Percentiles rank a stretch among this genome's conserved stretches.
These are phyloP conservation scores for Lithobius niger DNA, from an alignment of 1,140 invertebrate species.

Conservation along the genomic window DNA sequence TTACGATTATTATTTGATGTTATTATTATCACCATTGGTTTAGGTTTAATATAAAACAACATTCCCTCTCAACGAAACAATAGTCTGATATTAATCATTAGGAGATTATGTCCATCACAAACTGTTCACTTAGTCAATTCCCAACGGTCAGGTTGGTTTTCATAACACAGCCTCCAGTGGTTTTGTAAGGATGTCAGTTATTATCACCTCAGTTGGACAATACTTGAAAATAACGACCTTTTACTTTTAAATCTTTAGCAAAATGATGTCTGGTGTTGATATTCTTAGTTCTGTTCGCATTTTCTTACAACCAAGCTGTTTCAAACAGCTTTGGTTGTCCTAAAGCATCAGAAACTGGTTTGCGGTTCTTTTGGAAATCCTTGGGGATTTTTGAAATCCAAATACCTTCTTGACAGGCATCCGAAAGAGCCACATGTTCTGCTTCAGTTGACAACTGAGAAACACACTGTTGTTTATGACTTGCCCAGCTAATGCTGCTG, in stretches of 20 bases:
- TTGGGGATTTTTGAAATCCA: not conserved
- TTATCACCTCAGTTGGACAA: not conserved
- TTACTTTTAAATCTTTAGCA: not conserved
- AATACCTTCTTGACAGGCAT: not conserved
- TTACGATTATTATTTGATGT: not conserved
- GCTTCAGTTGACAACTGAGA: not conserved
- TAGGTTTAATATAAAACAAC: not conserved
- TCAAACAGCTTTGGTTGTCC: not conserved
- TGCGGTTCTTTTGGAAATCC: not conserved
- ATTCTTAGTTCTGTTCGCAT: not conserved
- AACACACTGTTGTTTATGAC: not conserved
- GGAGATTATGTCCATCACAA: not conserved
- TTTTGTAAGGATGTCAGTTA: not conserved
- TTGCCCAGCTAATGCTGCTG: not conserved
- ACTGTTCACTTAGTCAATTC: not conserved
- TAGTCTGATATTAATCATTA: not conserved
- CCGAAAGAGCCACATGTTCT: not conserved
- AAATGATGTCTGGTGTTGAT: not conserved
- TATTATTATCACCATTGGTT: no score
- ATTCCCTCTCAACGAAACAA: not conserved
- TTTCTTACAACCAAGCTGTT: not conserved
- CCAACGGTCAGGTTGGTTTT: not conserved
- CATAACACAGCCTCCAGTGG: not conserved
- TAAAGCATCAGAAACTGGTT: not conserved
- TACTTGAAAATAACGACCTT: not conserved